Evolutionary conservation across 1,140 invertebrate species (phyloP).

Genomic region (Neuroterus valhalla): DNA sequence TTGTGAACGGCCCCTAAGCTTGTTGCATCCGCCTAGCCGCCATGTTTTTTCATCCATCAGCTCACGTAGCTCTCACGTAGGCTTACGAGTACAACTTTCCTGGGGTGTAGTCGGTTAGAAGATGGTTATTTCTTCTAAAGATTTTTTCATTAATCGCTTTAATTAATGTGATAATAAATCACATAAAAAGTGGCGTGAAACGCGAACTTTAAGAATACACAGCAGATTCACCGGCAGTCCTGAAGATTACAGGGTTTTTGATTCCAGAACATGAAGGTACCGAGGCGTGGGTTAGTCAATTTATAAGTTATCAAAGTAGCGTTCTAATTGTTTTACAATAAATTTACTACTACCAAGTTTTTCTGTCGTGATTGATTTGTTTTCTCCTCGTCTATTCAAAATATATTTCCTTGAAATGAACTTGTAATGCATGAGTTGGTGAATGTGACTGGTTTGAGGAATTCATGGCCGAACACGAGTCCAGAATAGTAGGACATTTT

Average conservation of each 20-base stretch:
- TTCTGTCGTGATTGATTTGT: not conserved
- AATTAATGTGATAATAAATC: no score
- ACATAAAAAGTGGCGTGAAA: no score
- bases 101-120: no score
- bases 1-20: no score
- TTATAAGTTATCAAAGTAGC: not conserved
- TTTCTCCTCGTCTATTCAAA: not conserved
- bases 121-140: no score
- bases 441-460: not conserved
- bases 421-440: not conserved
- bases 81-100: no score
- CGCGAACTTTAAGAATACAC: no score
- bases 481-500: not conserved
- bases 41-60: no score
- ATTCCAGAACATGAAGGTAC: not conserved
- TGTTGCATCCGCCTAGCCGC: no score
- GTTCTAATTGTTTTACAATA: not conserved
- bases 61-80: no score
- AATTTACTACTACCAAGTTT: not conserved
- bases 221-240: no score
- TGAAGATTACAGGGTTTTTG: not conserved
- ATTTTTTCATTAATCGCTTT: no score
- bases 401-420: not conserved
- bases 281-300: slow-evolving; percentile 22
- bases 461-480: not conserved